A percentile compares a stretch with the other conserved stretches of the same genome.
These are phyloP conservation scores for Isoperla grammatica DNA, from an alignment of 2,888 invertebrate species.

Conservation along the genomic window DNA sequence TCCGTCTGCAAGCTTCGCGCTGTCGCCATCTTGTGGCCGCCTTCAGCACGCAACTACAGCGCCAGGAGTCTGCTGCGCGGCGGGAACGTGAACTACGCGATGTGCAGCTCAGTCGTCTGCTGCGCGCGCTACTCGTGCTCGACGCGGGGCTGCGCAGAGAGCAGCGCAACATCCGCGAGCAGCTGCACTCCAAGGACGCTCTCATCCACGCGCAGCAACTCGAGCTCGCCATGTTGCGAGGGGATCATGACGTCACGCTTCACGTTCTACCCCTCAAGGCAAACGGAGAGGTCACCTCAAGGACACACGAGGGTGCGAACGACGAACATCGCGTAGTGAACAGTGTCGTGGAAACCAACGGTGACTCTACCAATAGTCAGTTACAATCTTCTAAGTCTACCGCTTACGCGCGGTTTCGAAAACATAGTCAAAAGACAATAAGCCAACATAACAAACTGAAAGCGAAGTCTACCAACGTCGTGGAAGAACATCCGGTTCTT, in stretches of 20 bases:
- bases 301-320: background rate
- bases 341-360: too few species aligned
- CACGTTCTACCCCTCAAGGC: too few species aligned
- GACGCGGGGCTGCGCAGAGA: constrained; percentile 68
- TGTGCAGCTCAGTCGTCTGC: constrained; percentile 63
- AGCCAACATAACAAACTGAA: too few species aligned
- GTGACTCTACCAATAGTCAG: background rate
- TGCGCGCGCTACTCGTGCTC: constrained; percentile 63
- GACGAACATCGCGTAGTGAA: background rate
- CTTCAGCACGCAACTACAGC: constrained; percentile 54
- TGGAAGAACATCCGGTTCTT: background rate
- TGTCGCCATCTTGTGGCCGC: constrained; percentile 63
- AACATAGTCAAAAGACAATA: constrained; percentile 10
- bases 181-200: constrained; percentile 64
- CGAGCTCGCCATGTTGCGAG: constrained; percentile 56
- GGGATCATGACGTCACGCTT: constrained; percentile 7
- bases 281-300: background rate
- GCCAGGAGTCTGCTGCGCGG: constrained; percentile 54
- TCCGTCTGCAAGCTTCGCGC: constrained; percentile 60
- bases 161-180: constrained; percentile 62
- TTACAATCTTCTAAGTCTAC: constrained; percentile 5
- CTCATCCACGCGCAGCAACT: constrained; percentile 63
- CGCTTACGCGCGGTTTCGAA: constrained; percentile 22
- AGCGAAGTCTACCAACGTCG: too few species aligned
- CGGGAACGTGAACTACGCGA: constrained; percentile 60